Percentiles rank a stretch among this genome's conserved stretches.
phyloP scores from a whole-genome alignment of 1,140 invertebrate species.

The Agrypnia vestita region DNA sequence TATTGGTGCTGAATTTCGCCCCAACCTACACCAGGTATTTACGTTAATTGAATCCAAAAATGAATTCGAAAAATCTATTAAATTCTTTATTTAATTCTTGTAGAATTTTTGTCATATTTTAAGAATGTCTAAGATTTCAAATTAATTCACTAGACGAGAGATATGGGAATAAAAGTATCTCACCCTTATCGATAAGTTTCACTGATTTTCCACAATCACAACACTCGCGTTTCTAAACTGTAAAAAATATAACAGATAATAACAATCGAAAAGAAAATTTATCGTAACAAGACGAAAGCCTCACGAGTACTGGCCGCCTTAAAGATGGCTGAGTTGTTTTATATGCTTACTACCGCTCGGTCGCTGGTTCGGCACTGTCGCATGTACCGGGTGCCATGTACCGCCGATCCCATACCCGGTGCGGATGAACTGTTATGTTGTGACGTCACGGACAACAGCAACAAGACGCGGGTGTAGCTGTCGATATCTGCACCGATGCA shows the following conservation, averaged over 20 bases:
- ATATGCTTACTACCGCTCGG: conserved; percentile 8
- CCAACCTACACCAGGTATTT: no score
- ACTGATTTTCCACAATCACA: conserved; percentile 18
- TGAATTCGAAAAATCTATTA: no score
- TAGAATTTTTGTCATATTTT: no score
- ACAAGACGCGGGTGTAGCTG: no score
- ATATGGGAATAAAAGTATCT: background rate
- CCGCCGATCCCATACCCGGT: background rate
- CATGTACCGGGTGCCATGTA: background rate
- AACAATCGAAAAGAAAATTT: conserved; percentile 8
- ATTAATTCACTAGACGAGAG: no score
- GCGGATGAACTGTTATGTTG: conserved; percentile 4
- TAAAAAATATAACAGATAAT: conserved; percentile 10
- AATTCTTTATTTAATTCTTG: no score
- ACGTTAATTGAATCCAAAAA: no score
- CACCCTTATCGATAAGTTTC: conserved; percentile 1
- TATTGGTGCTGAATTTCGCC: no score
- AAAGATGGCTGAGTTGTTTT: conserved; percentile 5
- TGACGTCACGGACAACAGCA: background rate
- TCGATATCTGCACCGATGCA: no score
- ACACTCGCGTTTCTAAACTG: conserved; percentile 8
- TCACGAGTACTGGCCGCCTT: background rate
- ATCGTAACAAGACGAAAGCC: conserved; percentile 22
- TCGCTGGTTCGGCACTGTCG: background rate
- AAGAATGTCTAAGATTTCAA: no score